These are phyloP conservation scores for Pasiphila rectangulata DNA, from an alignment of 2,888 invertebrate genomes.

Conservation along the genomic window DNA sequence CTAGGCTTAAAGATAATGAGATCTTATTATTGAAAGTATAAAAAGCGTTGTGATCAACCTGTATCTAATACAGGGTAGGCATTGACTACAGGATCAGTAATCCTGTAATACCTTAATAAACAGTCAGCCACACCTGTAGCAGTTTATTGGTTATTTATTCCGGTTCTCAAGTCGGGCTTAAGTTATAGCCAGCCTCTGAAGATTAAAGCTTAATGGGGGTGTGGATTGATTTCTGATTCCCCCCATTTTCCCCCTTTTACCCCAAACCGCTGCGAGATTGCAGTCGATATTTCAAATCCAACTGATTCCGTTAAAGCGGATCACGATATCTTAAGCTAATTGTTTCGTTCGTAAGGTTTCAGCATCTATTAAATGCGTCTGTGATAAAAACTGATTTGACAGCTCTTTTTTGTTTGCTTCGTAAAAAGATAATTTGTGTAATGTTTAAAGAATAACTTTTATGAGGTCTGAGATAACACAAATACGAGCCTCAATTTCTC, in stretches of 20 bases:
- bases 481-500: conserved; percentile 19
- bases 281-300: conserved; percentile 31
- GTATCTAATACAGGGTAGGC: conserved; percentile 4
- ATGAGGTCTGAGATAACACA: conserved; percentile 12
- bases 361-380: neutral
- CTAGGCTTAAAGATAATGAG: too few species aligned
- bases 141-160: conserved; percentile 78
- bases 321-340: conserved; percentile 2
- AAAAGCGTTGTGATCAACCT: conserved; percentile 1
- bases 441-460: conserved; percentile 3
- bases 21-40: too few species aligned
- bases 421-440: neutral
- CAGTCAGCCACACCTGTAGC: conserved; percentile 69
- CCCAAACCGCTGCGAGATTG: conserved; percentile 46
- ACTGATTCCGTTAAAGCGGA: conserved; percentile 12
- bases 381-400: too few species aligned
- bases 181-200: conserved; percentile 77
- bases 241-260: conserved; percentile 29
- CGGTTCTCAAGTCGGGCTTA: conserved; percentile 75
- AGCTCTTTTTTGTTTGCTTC: neutral
- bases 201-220: conserved; percentile 77
- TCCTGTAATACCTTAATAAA: conserved; percentile 58
- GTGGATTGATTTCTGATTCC: conserved; percentile 77
- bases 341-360: neutral
- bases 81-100: conserved; percentile 30